Evolutionary conservation across 2,797 vertebrate species (phyloP).

Genomic region (Mormyrus proboscirostris): DNA sequence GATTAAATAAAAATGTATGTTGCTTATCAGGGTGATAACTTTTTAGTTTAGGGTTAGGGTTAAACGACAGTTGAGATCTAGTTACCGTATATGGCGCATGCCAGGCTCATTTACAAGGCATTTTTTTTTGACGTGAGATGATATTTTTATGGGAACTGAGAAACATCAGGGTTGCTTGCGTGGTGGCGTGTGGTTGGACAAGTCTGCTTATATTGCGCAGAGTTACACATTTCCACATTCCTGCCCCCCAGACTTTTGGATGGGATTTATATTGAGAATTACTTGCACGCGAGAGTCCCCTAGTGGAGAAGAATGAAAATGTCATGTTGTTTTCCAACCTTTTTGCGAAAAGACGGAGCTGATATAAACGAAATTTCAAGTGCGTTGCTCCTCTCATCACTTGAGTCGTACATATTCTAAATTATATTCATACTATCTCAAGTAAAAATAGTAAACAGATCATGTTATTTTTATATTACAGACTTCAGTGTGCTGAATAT

Average conservation of each 20-base stretch:
- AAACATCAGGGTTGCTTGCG: not conserved
- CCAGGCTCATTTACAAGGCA: not conserved
- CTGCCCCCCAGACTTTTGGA: not conserved
- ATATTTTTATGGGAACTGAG: not conserved
- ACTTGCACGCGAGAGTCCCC: constrained; percentile 5
- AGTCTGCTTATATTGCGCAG: not conserved
- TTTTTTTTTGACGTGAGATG: not conserved
- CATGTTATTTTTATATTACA: not conserved
- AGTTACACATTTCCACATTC: too few relatives aligned
- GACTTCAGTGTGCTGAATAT: not conserved
- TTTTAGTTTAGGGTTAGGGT: not conserved
- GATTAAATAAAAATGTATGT: not conserved
- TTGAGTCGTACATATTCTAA: not conserved
- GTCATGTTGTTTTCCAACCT: not conserved
- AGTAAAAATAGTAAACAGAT: not conserved
- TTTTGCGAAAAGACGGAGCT: not conserved
- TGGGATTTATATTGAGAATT: not conserved
- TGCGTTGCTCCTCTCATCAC: not conserved
- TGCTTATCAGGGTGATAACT: not conserved
- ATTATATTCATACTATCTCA: not conserved
- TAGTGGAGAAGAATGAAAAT: not conserved
- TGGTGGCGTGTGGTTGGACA: not conserved
- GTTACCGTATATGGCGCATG: not conserved
- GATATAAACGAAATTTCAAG: not conserved
- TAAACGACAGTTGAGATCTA: not conserved